A percentile compares a stretch with the other conserved stretches of the same genome.
Conservation (phyloP, 2,113 vertebrate genomes). For the Sisor rabdophorus region DNA sequence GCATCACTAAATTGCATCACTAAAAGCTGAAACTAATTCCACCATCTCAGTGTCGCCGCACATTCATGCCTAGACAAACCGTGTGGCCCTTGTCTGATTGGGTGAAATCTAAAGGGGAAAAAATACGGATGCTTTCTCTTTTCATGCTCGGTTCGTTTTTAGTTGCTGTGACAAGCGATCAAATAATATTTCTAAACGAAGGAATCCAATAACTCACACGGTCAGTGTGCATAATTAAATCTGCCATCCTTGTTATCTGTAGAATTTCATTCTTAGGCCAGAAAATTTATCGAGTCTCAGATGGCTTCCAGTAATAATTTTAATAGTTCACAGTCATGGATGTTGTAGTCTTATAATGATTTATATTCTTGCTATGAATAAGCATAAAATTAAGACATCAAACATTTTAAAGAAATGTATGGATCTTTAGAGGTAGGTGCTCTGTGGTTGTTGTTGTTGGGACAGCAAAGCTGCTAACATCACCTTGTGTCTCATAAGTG, state of each 20-base stretch:
- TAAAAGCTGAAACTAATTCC: constrained; percentile 84
- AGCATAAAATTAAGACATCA: neutral
- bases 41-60: constrained; percentile 79
- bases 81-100: constrained; percentile 72
- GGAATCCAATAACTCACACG: constrained; percentile 48
- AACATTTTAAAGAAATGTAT: neutral
- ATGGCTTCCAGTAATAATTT: constrained; percentile 5
- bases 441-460: neutral
- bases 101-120: constrained; percentile 73
- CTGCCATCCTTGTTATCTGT: neutral
- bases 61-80: constrained; percentile 76
- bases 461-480: constrained; percentile 6
- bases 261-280: neutral
- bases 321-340: neutral
- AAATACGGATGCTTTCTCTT: constrained; percentile 83
- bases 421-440: neutral
- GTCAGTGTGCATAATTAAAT: neutral
- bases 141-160: constrained; percentile 72
- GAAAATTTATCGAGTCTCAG: neutral
- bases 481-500: constrained; percentile 5
- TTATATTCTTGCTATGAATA: neutral
- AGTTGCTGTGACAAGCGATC: constrained; percentile 68
- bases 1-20: constrained; percentile 72
- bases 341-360: neutral
- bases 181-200: constrained; percentile 62